Conservation (phyloP, 1,140 invertebrate genomes). For the Meloidogyne exigua region DNA sequence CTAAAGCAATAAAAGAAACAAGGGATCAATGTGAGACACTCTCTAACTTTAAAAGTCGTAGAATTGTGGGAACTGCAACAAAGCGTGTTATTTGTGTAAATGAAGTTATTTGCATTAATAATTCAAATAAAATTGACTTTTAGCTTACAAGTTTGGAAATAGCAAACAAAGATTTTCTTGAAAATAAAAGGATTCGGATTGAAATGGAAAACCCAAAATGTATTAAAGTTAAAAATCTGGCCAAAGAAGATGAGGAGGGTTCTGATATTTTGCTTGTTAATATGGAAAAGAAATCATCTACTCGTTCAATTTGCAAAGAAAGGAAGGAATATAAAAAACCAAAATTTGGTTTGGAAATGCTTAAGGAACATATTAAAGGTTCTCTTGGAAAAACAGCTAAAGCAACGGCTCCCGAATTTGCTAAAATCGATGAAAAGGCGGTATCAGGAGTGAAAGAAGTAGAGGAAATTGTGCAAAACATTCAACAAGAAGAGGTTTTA, state of each 20-base stretch:
- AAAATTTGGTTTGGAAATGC: conserved; percentile 10
- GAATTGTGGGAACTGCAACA: neutral
- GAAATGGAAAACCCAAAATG: neutral
- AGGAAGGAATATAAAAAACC: conserved; percentile 6
- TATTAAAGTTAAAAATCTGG: neutral
- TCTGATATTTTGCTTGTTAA: conserved; percentile 3
- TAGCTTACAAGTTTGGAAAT: neutral
- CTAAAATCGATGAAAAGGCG: neutral
- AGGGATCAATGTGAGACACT: neutral
- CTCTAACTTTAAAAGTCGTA: neutral
- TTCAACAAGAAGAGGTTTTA: neutral
- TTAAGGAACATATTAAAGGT: conserved; percentile 18
- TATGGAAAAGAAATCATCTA: conserved; percentile 2
- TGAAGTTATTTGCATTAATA: neutral
- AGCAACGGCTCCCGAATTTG: neutral
- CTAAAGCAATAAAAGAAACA: neutral
- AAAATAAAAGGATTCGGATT: neutral
- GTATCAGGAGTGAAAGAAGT: neutral
- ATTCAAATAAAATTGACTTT: neutral
- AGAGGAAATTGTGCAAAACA: neutral
- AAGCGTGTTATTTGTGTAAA: neutral
- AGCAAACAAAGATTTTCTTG: neutral
- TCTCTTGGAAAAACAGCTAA: neutral
- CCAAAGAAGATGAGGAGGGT: conserved; percentile 12
- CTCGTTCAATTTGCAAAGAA: neutral